Conservation (phyloP, 2,888 invertebrate species). For the Phytoseiulus persimilis region DNA sequence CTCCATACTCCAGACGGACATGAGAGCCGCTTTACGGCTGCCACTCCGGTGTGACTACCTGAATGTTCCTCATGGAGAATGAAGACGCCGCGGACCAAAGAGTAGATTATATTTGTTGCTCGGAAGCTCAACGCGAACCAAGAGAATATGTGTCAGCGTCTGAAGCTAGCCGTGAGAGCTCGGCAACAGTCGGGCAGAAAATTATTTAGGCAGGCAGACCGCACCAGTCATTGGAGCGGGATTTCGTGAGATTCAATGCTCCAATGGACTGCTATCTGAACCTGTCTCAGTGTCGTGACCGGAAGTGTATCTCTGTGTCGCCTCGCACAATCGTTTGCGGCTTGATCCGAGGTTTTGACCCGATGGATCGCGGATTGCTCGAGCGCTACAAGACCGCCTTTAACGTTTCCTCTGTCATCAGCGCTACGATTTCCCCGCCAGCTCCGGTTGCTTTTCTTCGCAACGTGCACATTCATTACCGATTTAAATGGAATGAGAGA, state of each 20-base stretch:
- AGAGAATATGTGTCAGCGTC: too few relatives aligned
- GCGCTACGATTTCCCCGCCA: neutral
- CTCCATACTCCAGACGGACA: too few relatives aligned
- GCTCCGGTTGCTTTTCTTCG: neutral
- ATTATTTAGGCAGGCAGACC: neutral
- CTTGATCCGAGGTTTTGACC: neutral
- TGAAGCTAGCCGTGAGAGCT: neutral
- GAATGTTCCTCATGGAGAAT: too few relatives aligned
- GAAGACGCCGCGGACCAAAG: too few relatives aligned
- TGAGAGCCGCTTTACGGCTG: too few relatives aligned
- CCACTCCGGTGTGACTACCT: too few relatives aligned
- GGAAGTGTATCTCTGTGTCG: neutral
- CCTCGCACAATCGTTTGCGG: neutral
- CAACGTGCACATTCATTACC: neutral
- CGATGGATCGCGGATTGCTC: neutral
- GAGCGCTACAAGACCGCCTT: neutral
- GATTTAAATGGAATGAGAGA: too few relatives aligned
- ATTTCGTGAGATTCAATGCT: neutral
- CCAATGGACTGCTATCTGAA: neutral
- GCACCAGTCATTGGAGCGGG: neutral
- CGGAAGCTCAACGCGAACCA: too few relatives aligned
- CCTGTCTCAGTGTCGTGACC: neutral
- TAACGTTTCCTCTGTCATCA: neutral
- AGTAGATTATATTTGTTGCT: too few relatives aligned
- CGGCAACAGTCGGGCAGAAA: neutral